Evolutionary conservation across 2,888 invertebrate species (phyloP), one percentile per base, ranked within the genome.

Genomic region (Phyllotreta cruciferae): DNA sequence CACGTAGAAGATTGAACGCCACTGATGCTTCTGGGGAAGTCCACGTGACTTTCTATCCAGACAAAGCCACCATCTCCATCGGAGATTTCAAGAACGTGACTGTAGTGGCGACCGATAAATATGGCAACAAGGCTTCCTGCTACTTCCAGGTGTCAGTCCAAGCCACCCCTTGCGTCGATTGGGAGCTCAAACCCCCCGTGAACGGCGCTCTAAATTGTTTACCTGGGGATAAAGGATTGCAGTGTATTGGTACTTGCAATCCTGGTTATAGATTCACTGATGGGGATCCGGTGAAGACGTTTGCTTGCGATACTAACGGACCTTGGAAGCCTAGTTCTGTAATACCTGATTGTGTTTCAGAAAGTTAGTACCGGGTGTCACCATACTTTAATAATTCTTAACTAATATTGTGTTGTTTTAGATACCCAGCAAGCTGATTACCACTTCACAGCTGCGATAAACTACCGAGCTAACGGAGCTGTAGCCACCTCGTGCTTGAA

Each of bases 351-450:
- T 97, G 97, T 80, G 96, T 97, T 14, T 94, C 95, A 3, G 94
- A 95, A 85, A 93, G 91, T 91, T 80, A 79, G 83, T 80, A 41
- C 2, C 41, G 2, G 24, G 24, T 41, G 1, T 10, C 41, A 41
- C 6, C 1, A 3, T 41, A 13, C 7, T 50, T 41, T 24, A 6
- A 39, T 36, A 6, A 11, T 36, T 11, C 4, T 14, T 55, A 5
- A 10, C 39, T 9, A 44, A 13, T 1, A 39, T 38, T 10, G 35
- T 41, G 3, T 10, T 35, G 63, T 76, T 73, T 62, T 78, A 90
- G 91, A 95, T 80, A 96, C 95, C 10, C 93, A 95, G 78, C 94
- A 95, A 84, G 96, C 96, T n/a, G 91, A 93, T 67, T 96, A 96
- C 74, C 94, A 96, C 74, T 93, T 96, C 0, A 89, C 93, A 0